Conservation (phyloP, 2,797 vertebrate species). For the Cyclura pinguis region DNA sequence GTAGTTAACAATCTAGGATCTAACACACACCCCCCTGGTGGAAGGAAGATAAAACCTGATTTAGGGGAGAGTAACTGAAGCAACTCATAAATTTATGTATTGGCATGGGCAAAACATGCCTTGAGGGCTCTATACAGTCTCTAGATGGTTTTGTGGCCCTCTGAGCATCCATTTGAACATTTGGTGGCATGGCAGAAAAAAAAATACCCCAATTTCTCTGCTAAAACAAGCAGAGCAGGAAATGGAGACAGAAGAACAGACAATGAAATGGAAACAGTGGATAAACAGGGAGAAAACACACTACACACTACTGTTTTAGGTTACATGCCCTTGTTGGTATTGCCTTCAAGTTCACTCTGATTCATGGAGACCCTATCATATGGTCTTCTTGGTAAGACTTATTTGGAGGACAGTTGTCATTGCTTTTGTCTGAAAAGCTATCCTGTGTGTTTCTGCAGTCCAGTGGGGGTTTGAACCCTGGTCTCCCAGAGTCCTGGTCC, state of each 20-base stretch:
- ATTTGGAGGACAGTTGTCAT: too few species aligned
- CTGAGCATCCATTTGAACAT: not conserved
- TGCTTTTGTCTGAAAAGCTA: too few species aligned
- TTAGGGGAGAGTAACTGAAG: conserved; percentile 33
- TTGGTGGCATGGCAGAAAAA: not conserved
- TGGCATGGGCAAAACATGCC: not conserved
- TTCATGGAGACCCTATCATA: too few species aligned
- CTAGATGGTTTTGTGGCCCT: too few species aligned
- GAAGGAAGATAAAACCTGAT: conserved; percentile 35
- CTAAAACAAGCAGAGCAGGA: not conserved
- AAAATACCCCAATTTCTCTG: not conserved
- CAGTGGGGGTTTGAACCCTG: too few species aligned
- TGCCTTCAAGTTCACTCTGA: too few species aligned
- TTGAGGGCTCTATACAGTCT: not conserved
- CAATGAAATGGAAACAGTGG: not conserved
- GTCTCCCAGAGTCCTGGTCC: too few species aligned
- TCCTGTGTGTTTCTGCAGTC: too few species aligned
- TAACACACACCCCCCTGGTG: not conserved
- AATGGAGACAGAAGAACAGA: not conserved
- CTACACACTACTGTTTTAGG: not conserved
- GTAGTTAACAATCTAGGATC: conserved; percentile 42
- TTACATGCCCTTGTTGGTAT: not conserved
- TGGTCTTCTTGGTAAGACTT: too few species aligned
- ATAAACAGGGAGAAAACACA: too few species aligned
- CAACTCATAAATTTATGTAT: not conserved